Evolutionary conservation across 2,797 vertebrate species (phyloP).

Genomic region (Cryptoblepharus egeriae): DNA sequence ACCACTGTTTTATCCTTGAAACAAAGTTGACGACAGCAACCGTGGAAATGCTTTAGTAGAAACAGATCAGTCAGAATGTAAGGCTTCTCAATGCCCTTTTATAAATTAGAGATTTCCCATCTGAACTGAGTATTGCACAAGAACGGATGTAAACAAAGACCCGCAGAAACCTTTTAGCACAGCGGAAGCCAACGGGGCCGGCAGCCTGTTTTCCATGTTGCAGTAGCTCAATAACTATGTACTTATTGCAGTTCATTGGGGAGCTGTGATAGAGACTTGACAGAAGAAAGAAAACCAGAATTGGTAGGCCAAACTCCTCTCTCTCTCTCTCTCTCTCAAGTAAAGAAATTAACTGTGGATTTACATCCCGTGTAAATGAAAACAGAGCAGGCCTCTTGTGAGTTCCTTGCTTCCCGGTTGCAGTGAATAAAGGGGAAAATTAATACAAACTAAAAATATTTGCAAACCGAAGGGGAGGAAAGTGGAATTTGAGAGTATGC

Average conservation of each 20-base stretch:
- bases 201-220: conserved; percentile 55
- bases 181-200: conserved; percentile 44
- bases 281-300: conserved; percentile 40
- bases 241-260: conserved; percentile 58
- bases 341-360: conserved; percentile 24
- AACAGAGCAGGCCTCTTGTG: conserved; percentile 46
- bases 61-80: conserved; percentile 67
- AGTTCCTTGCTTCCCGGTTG: conserved; percentile 41
- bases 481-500: conserved; percentile 5
- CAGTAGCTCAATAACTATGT: conserved; percentile 56
- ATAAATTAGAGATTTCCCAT: conserved; percentile 73
- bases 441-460: conserved; percentile 62
- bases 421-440: conserved; percentile 50
- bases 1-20: not conserved
- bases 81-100: conserved; percentile 69
- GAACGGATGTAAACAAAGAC: conserved; percentile 65
- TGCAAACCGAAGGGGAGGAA: conserved; percentile 42
- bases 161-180: conserved; percentile 36
- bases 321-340: conserved; percentile 21
- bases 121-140: conserved; percentile 46
- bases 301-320: conserved; percentile 52
- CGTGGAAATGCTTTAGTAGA: conserved; percentile 57
- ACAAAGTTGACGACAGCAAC: conserved; percentile 39
- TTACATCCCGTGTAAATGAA: conserved; percentile 42
- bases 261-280: conserved; percentile 42